Base-by-base conservation (phyloP, 2,797 vertebrate species). In the Gallinago solitaria region DNA sequence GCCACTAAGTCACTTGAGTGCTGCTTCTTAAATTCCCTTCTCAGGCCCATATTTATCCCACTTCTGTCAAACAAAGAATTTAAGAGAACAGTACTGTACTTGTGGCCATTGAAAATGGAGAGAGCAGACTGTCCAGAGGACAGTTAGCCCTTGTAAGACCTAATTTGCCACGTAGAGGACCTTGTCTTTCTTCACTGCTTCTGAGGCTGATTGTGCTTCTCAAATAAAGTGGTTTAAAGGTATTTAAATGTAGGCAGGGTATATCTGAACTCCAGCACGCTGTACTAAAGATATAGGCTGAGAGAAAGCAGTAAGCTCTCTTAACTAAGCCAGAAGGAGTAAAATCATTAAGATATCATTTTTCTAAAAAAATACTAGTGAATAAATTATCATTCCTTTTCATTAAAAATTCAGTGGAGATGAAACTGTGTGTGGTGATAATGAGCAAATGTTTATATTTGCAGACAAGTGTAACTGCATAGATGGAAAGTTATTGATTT, bases 331-430 rank as follows among this genome's bases (percentile, higher is more conserved):
- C n/a, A 96, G 39, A 61, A 71, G 33, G 87, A 96, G 25, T 93
- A 88, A 97, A 96, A 96, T 94, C 50, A 97, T 97, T 95, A 94
- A 92, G 41, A 93, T 63, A 94, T 14, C 0, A 78, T 89, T 94
- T 95, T 87, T 64, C 39, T 63, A 24, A 65, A 54, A 87, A 82
- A 68, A 64, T 19, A 43, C 89, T 94, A 95, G 90, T 95, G 96
- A 97, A 94, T 92, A 97, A 97, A 94, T 97, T 97, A 96, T 94
- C 93, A 91, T 97, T 97, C 63, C 73, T 89, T 93, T 92, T 97
- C 97, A 97, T 98, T 98, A 98, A 97, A 97, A 98, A 97, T 98
- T 98, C 96, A 97, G 97, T 96, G 94, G 93, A 96, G 93, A 97
- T 97, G 95, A 97, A 98, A 98, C 96, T 97, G 88, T 96, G 95